phyloP scores from a whole-genome alignment of 2,113 vertebrate genomes.

The Octodon degus region DNA sequence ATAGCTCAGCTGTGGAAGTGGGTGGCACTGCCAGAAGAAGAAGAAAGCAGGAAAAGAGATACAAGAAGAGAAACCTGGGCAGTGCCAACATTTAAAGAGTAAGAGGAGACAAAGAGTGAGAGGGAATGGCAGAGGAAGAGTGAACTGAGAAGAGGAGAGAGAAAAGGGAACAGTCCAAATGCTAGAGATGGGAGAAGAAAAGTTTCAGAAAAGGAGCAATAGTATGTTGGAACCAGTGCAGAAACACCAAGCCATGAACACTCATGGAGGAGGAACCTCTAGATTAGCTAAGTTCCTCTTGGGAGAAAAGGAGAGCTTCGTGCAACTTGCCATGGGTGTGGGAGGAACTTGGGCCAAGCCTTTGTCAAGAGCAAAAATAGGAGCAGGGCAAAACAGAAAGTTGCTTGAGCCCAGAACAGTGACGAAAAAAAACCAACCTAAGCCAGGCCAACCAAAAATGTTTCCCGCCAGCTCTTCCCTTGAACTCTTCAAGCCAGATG shows the following conservation, averaged over 20 bases:
- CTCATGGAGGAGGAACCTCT: rapidly evolving
- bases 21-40: background rate
- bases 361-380: background rate
- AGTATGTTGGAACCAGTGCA: rapidly evolving
- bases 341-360: background rate
- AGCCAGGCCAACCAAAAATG: background rate
- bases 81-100: background rate
- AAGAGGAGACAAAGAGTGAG: background rate
- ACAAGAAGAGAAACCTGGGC: background rate
- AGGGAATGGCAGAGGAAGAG: background rate
- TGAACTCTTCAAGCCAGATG: background rate
- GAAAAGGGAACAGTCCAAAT: rapidly evolving
- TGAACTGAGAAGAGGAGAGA: background rate
- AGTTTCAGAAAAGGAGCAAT: rapidly evolving
- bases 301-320: too few species aligned
- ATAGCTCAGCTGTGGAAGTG: rapidly evolving
- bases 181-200: background rate
- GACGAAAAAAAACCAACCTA: background rate
- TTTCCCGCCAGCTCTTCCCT: background rate
- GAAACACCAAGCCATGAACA: rapidly evolving
- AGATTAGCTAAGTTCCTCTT: rapidly evolving
- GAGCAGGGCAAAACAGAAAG: background rate
- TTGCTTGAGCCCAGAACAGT: rapidly evolving
- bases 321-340: too few species aligned
- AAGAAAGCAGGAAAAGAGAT: background rate